A percentile compares a stretch with the other conserved stretches of the same genome.
phyloP scores from a whole-genome alignment of 2,888 invertebrate genomes.

The Spodoptera picta region DNA sequence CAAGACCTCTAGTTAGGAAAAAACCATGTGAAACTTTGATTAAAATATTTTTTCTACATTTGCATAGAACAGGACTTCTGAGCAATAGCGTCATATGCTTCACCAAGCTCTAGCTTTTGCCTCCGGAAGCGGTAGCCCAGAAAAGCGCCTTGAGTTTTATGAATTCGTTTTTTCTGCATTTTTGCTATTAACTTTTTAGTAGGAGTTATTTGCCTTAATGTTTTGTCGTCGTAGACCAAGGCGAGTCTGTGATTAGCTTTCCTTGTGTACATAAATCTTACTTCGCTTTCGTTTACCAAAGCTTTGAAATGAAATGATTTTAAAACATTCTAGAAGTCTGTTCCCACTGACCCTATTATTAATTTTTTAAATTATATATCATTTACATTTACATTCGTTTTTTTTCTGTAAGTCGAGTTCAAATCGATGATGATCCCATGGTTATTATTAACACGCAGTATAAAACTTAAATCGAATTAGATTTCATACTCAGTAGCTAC shows the following conservation, averaged over 20 bases:
- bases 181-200: constrained; percentile 40
- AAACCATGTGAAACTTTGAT: neutral
- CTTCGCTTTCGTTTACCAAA: neutral
- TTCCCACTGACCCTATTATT: no score
- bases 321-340: no score
- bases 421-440: no score
- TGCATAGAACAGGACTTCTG: constrained; percentile 14
- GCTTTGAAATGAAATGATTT: neutral
- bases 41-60: neutral
- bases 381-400: no score
- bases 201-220: constrained; percentile 28
- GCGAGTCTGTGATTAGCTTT: constrained; percentile 23
- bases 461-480: no score
- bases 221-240: constrained; percentile 14
- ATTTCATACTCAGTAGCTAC: no score
- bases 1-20: no score
- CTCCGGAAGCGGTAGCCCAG: constrained; percentile 30
- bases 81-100: neutral
- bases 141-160: constrained; percentile 42
- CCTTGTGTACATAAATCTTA: constrained; percentile 8
- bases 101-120: constrained; percentile 34
- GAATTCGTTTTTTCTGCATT: constrained; percentile 36
- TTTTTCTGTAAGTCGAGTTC: no score
- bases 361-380: no score
- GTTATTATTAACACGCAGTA: no score